These are phyloP conservation scores for Sphinx pinastri DNA, from an alignment of 2,888 invertebrate species.

Conservation along the genomic window DNA sequence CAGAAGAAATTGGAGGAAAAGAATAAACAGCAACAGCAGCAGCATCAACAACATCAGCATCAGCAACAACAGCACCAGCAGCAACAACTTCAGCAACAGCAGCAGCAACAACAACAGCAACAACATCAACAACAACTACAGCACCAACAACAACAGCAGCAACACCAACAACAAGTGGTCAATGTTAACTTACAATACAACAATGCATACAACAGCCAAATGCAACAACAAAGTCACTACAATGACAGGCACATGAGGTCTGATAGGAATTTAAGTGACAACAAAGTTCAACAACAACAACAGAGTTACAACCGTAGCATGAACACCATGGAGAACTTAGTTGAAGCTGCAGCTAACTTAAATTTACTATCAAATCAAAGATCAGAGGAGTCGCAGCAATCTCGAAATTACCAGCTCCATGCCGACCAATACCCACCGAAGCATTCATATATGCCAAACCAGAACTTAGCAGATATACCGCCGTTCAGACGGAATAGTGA, in stretches of 20 bases:
- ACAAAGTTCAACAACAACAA: constrained; percentile 50
- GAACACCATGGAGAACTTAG: constrained; percentile 63
- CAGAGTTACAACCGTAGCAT: constrained; percentile 57
- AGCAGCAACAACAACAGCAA: constrained; percentile 1
- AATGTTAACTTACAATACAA: constrained; percentile 57
- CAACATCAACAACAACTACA: constrained; percentile 1
- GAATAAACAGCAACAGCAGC: constrained; percentile 70
- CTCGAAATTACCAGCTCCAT: constrained; percentile 56
- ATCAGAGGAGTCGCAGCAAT: constrained; percentile 54
- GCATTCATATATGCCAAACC: constrained; percentile 56
- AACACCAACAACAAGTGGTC: constrained; percentile 43
- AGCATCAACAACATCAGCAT: constrained; percentile 52
- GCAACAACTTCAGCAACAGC: constrained; percentile 26
- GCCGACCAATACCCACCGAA: constrained; percentile 56
- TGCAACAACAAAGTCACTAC: constrained; percentile 52
- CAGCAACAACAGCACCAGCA: constrained; percentile 51
- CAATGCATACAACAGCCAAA: constrained; percentile 61
- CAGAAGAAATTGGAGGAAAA: constrained; percentile 82
- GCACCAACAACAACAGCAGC: neutral
- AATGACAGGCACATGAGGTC: constrained; percentile 62
- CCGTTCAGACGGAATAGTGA: constrained; percentile 59
- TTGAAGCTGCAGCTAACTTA: constrained; percentile 66
- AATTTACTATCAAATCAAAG: constrained; percentile 60
- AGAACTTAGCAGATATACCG: constrained; percentile 57
- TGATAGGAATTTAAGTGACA: constrained; percentile 61